phyloP scores from a whole-genome alignment of 2,888 invertebrate genomes.

The Eilema depressum region DNA sequence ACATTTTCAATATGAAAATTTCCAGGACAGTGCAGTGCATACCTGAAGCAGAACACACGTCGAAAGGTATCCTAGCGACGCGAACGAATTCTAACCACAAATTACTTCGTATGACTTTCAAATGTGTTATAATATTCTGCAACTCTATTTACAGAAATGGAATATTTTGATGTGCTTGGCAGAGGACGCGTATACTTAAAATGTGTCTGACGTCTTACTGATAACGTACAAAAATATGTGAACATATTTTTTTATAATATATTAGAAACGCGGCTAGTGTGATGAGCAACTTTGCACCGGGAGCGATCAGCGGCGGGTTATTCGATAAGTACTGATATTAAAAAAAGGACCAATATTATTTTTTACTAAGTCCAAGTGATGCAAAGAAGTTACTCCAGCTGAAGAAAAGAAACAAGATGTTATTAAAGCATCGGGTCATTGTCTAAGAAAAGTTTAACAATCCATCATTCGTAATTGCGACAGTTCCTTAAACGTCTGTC shows the following conservation, averaged over 20 bases:
- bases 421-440: slow-evolving; percentile 77
- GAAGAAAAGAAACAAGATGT: slow-evolving; percentile 72
- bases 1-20: slow-evolving; percentile 40
- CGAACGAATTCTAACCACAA: slow-evolving; percentile 36
- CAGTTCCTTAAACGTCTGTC: slow-evolving; percentile 70
- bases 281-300: too few relatives aligned
- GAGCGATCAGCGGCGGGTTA: too few relatives aligned
- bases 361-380: too few relatives aligned
- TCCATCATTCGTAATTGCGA: slow-evolving; percentile 81
- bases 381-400: slow-evolving; percentile 46
- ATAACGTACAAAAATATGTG: neutral
- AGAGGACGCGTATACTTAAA: slow-evolving; percentile 26
- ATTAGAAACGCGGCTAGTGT: too few relatives aligned
- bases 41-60: slow-evolving; percentile 24
- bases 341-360: too few relatives aligned
- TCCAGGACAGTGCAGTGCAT: slow-evolving; percentile 33
- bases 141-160: slow-evolving; percentile 31
- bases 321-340: too few relatives aligned
- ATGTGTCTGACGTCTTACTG: slow-evolving; percentile 15
- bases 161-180: slow-evolving; percentile 28
- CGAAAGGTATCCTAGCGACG: slow-evolving; percentile 30
- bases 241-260: too few relatives aligned
- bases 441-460: slow-evolving; percentile 72
- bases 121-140: slow-evolving; percentile 37
- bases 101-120: slow-evolving; percentile 43